Conservation (phyloP, 2,888 invertebrate species). For the Polydrusus cervinus region DNA sequence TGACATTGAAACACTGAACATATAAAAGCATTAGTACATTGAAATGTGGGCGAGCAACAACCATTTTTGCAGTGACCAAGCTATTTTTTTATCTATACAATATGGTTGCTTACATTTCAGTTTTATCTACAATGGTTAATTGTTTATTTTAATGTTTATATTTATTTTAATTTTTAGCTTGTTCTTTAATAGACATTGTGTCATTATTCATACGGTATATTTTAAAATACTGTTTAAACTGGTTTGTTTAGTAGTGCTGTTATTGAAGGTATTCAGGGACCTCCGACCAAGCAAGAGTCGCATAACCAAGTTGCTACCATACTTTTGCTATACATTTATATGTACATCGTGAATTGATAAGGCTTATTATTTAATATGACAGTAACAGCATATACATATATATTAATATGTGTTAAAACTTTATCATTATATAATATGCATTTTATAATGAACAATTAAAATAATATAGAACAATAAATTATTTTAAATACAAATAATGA, state of each 20-base stretch:
- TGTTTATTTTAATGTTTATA: constrained; percentile 40
- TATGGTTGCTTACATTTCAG: constrained; percentile 35
- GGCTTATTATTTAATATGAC: neutral
- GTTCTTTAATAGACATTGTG: constrained; percentile 51
- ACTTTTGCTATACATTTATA: neutral
- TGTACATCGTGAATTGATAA: neutral
- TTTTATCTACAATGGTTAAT: constrained; percentile 22
- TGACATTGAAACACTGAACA: constrained; percentile 57
- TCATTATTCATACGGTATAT: constrained; percentile 49
- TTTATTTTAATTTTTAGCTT: constrained; percentile 36
- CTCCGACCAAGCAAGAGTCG: constrained; percentile 66
- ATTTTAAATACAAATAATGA: too few species aligned
- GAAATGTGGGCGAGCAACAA: constrained; percentile 54
- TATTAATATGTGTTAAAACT: neutral
- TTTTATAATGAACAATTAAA: too few species aligned
- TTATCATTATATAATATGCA: too few species aligned
- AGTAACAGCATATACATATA: neutral
- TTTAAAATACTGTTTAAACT: constrained; percentile 38
- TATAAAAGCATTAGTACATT: constrained; percentile 55
- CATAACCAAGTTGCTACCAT: constrained; percentile 47
- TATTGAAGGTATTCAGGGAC: constrained; percentile 70
- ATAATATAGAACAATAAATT: too few species aligned
- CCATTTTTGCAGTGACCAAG: constrained; percentile 67
- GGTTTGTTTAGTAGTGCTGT: constrained; percentile 65
- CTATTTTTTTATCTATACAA: constrained; percentile 51